Conservation (phyloP, 64 coral and sea anemone species). For the Anthopleura sola region DNA sequence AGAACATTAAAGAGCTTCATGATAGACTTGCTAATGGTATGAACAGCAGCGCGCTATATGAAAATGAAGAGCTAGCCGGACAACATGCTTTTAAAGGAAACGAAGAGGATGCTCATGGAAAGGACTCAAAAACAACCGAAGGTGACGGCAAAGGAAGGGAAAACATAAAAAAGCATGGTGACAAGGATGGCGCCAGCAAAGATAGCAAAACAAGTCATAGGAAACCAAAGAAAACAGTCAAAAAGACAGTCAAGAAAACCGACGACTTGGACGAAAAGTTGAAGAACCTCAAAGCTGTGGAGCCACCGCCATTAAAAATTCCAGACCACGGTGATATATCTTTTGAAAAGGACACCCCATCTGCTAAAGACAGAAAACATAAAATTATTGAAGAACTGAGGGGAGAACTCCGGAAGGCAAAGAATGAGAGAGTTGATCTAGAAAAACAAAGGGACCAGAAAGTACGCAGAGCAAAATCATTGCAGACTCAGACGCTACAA, state of each 20-base stretch:
- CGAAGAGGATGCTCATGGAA: neutral
- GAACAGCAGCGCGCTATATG: neutral
- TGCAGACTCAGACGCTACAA: conserved; percentile 83
- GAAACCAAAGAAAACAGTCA: conserved; percentile 49
- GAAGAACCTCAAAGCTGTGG: conserved; percentile 48
- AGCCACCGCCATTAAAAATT: conserved; percentile 43
- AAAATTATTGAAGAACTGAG: conserved; percentile 63
- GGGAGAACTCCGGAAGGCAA: conserved; percentile 64
- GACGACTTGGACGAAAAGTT: conserved; percentile 65
- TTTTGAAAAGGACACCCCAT: conserved; percentile 55
- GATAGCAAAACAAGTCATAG: conserved; percentile 23
- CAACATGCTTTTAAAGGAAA: neutral
- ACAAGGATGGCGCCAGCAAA: neutral
- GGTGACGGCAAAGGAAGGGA: neutral
- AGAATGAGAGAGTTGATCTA: conserved; percentile 74
- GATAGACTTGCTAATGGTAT: neutral
- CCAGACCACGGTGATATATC: conserved; percentile 13
- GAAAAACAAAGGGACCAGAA: conserved; percentile 76
- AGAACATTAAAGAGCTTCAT: neutral
- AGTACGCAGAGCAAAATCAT: conserved; percentile 72
- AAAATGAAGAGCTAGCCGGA: neutral
- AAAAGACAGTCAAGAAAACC: conserved; percentile 38
- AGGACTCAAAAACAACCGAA: neutral
- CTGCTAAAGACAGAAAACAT: conserved; percentile 75
- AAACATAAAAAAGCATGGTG: neutral